A percentile compares a stretch with the other conserved stretches of the same genome.
These are phyloP conservation scores for Macrosteles quadrilineatus DNA, from an alignment of 1,140 invertebrate genomes.

Conservation along the genomic window DNA sequence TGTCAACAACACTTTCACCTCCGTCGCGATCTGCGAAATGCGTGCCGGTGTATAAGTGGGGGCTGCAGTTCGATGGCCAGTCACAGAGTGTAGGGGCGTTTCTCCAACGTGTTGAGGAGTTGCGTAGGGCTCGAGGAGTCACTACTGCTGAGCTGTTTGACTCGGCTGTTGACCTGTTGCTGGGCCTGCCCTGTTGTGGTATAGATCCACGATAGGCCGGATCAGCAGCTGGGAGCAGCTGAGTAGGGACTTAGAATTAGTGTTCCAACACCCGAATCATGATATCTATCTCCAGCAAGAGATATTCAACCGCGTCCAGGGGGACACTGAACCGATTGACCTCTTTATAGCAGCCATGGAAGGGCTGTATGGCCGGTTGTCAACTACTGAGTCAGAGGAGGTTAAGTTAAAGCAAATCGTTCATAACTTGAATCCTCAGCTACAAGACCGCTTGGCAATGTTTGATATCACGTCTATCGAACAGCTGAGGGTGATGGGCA, in stretches of 20 bases:
- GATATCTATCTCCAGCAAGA: not conserved
- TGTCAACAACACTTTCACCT: no score
- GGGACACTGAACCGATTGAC: not conserved
- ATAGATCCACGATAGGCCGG: not conserved
- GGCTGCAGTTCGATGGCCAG: not conserved
- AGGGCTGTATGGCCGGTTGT: not conserved
- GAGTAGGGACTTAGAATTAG: not conserved
- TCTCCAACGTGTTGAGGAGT: not conserved
- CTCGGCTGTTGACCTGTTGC: conserved; percentile 3
- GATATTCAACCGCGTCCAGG: not conserved
- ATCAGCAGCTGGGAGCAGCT: not conserved
- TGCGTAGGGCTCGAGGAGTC: not conserved
- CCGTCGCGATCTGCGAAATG: no score
- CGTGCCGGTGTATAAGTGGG: not conserved
- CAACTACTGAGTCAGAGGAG: not conserved
- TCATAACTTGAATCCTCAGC: not conserved
- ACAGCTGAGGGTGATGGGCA: not conserved
- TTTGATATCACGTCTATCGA: not conserved
- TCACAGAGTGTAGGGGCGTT: not conserved
- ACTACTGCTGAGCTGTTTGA: not conserved
- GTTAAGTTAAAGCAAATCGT: not conserved
- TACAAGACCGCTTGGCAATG: not conserved
- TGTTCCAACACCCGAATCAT: conserved; percentile 4
- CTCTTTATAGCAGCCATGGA: not conserved
- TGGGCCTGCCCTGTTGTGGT: not conserved